Percentiles rank a stretch among this genome's conserved stretches.
Conservation (phyloP, 2,797 vertebrate species). For the Enteromius argenteus region DNA sequence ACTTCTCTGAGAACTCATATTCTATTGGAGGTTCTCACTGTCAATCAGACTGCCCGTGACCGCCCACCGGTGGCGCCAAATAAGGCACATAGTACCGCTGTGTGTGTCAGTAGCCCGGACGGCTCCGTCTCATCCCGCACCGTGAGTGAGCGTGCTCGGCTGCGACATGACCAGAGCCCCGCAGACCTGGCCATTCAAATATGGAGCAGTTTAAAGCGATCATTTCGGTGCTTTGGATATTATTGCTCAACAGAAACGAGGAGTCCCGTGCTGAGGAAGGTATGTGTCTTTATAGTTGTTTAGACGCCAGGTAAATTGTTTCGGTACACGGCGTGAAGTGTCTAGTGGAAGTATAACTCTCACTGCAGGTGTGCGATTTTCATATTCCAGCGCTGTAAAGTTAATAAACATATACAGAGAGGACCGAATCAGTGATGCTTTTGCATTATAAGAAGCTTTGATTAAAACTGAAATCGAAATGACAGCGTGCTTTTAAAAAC, state of each 20-base stretch:
- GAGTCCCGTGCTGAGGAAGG: conserved; percentile 77
- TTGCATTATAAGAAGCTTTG: background rate
- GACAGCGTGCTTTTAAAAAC: background rate
- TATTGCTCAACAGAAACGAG: conserved; percentile 69
- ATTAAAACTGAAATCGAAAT: background rate
- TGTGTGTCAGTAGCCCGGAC: conserved; percentile 68
- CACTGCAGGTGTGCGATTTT: conserved; percentile 44
- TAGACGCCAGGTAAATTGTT: background rate
- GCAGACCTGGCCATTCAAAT: conserved; percentile 74
- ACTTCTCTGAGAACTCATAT: conserved; percentile 21
- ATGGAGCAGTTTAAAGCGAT: conserved; percentile 79
- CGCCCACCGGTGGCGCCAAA: conserved; percentile 78
- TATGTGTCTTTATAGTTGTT: conserved; percentile 59
- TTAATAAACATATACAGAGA: background rate
- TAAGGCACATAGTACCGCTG: conserved; percentile 59
- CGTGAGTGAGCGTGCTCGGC: conserved; percentile 72
- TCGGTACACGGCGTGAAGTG: background rate
- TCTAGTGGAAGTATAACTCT: conserved; percentile 32
- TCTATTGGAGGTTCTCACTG: conserved; percentile 68
- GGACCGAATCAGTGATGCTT: background rate
- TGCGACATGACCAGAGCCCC: conserved; percentile 80
- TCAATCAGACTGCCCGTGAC: conserved; percentile 64
- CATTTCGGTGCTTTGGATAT: conserved; percentile 78
- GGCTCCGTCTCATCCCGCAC: conserved; percentile 52
- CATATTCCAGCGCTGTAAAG: conserved; percentile 21